Evolutionary conservation across 2,888 invertebrate genomes (phyloP).

Genomic region (Trissolcus brochymenae): DNA sequence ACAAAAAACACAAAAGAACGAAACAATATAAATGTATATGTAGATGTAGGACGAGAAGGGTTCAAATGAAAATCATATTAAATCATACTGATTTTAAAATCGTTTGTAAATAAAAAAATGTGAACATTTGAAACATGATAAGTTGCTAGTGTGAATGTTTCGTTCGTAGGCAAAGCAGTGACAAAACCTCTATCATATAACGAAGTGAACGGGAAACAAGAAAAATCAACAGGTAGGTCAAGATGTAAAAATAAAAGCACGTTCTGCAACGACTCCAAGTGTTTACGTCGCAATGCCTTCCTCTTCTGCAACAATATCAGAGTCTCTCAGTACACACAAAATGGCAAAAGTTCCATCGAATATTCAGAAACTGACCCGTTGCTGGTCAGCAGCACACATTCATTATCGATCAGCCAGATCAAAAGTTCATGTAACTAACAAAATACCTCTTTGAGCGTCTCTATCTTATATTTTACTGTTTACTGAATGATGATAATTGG

Average conservation of each 20-base stretch:
- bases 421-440: constrained; percentile 1
- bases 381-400: constrained; percentile 34
- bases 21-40: too few relatives aligned
- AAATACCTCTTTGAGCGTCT: too few relatives aligned
- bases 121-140: constrained; percentile 7
- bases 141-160: constrained; percentile 60
- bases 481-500: too few relatives aligned
- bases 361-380: constrained; percentile 50
- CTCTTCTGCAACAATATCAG: constrained; percentile 47
- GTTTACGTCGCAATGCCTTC: constrained; percentile 44
- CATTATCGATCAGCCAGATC: constrained; percentile 16
- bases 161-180: constrained; percentile 60
- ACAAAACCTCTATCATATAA: constrained; percentile 28
- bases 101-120: not conserved
- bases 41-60: too few relatives aligned
- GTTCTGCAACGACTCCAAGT: constrained; percentile 36
- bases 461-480: too few relatives aligned
- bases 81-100: too few relatives aligned
- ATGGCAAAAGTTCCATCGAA: constrained; percentile 26
- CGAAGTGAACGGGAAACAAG: constrained; percentile 25
- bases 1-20: too few relatives aligned
- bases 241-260: constrained; percentile 37
- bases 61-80: too few relatives aligned
- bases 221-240: constrained; percentile 35
- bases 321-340: constrained; percentile 20